A percentile compares a stretch with the other conserved stretches of the same genome.
Conservation (phyloP, 2,888 invertebrate genomes). For the Rhagophthalmus giganteus region DNA sequence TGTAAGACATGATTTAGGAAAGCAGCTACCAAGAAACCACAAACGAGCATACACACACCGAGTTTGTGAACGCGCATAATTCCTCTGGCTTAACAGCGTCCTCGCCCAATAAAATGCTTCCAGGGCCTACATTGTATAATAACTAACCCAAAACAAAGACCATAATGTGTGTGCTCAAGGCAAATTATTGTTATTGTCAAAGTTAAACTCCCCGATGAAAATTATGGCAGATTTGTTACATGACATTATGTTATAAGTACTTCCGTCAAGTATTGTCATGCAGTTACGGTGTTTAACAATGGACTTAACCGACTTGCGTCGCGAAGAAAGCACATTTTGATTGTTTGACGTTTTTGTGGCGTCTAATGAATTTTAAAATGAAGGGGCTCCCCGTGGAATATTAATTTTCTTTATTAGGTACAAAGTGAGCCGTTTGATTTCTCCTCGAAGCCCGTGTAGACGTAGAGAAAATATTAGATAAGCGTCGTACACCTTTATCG, state of each 20-base stretch:
- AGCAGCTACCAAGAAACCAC: conserved; percentile 28
- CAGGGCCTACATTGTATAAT: conserved; percentile 35
- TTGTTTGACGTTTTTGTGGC: too few relatives aligned
- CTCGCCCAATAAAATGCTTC: conserved; percentile 39
- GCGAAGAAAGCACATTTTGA: too few relatives aligned
- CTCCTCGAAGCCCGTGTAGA: too few relatives aligned
- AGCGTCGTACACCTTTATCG: too few relatives aligned
- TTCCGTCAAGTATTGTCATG: background rate
- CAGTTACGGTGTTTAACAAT: background rate
- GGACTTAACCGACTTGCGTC: too few relatives aligned
- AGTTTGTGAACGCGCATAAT: conserved; percentile 40
- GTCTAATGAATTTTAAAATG: too few relatives aligned
- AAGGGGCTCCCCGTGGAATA: background rate
- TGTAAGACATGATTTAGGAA: conserved; percentile 28
- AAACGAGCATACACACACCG: conserved; percentile 37
- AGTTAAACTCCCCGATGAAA: conserved; percentile 29
- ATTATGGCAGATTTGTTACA: background rate
- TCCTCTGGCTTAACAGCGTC: conserved; percentile 37
- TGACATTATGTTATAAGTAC: background rate
- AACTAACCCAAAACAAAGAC: conserved; percentile 39
- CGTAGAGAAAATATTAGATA: too few relatives aligned
- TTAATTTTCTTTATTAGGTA: too few relatives aligned
- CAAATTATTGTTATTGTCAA: conserved; percentile 41
- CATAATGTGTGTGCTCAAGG: conserved; percentile 35
- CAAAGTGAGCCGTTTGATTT: too few relatives aligned